Conservation (phyloP, 2,113 vertebrate genomes). For the Cervus canadensis region DNA sequence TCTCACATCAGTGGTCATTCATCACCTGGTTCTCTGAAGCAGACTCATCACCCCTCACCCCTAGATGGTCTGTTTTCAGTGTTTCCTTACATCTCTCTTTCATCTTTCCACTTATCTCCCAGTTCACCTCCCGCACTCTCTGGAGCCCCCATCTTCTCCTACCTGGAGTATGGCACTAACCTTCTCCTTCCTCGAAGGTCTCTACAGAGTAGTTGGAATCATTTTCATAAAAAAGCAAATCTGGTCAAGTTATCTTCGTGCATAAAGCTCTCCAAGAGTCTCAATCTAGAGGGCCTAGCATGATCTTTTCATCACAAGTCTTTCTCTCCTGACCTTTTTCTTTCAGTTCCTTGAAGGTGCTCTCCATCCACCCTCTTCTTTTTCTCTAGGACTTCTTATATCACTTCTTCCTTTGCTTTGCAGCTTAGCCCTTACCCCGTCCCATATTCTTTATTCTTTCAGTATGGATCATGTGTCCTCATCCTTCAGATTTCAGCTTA, state of each 20-base stretch:
- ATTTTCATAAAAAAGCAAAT: not conserved
- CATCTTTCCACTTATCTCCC: not conserved
- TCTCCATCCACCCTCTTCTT: not conserved
- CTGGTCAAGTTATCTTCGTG: not conserved
- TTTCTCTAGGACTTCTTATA: not conserved
- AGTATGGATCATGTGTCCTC: not conserved
- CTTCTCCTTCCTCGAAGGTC: not conserved
- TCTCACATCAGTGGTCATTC: not conserved
- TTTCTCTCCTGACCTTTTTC: not conserved
- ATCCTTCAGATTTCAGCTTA: not conserved
- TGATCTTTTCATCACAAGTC: not conserved
- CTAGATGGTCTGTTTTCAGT: not conserved
- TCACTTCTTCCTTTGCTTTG: not conserved
- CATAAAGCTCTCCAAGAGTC: not conserved
- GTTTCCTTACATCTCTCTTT: not conserved
- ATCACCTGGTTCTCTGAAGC: not conserved
- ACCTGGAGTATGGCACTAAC: too few relatives aligned
- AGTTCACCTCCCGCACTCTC: fast-evolving
- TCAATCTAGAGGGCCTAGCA: fast-evolving
- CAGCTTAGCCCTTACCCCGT: not conserved
- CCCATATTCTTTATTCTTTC: not conserved
- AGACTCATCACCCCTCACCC: not conserved
- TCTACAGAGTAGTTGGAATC: not conserved
- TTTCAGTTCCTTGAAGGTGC: not conserved
- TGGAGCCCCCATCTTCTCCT: not conserved